Conservation (phyloP, 1,140 invertebrate species). For the Branchinecta lindahli region DNA sequence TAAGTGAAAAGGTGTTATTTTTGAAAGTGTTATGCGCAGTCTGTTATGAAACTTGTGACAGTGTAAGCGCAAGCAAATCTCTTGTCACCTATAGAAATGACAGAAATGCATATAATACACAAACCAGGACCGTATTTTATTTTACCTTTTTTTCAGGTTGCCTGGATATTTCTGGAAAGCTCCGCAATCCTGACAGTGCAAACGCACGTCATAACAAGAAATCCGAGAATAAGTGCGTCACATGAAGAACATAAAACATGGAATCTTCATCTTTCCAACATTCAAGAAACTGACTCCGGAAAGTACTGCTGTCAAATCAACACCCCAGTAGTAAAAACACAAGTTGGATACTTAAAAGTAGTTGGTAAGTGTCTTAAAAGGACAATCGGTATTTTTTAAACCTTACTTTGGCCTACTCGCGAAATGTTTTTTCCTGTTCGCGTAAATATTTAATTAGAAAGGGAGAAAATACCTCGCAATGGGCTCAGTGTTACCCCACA, state of each 20-base stretch:
- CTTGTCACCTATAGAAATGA: too few relatives aligned
- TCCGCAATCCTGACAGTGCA: conserved; percentile 81
- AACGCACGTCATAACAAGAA: conserved; percentile 77
- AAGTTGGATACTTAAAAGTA: conserved; percentile 79
- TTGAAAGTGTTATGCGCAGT: too few relatives aligned
- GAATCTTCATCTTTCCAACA: conserved; percentile 77
- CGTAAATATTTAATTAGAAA: too few relatives aligned
- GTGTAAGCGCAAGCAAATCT: too few relatives aligned
- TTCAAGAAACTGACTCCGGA: conserved; percentile 76
- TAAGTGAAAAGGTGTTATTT: too few relatives aligned
- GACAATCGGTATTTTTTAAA: background rate
- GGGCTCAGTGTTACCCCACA: too few relatives aligned
- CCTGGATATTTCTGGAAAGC: conserved; percentile 89
- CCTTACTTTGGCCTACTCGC: too few relatives aligned
- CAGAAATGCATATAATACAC: too few relatives aligned
- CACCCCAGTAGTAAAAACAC: conserved; percentile 77
- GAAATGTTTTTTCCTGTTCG: too few relatives aligned
- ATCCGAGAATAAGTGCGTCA: conserved; percentile 74
- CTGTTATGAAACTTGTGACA: too few relatives aligned
- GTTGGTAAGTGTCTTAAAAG: conserved; percentile 54
- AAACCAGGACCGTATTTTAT: background rate
- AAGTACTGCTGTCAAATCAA: conserved; percentile 94
- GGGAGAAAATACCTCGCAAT: too few relatives aligned
- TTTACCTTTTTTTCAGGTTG: conserved; percentile 47
- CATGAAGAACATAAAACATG: conserved; percentile 72